Conservation (phyloP, 1,140 invertebrate genomes). For the Nasonia giraulti region DNA sequence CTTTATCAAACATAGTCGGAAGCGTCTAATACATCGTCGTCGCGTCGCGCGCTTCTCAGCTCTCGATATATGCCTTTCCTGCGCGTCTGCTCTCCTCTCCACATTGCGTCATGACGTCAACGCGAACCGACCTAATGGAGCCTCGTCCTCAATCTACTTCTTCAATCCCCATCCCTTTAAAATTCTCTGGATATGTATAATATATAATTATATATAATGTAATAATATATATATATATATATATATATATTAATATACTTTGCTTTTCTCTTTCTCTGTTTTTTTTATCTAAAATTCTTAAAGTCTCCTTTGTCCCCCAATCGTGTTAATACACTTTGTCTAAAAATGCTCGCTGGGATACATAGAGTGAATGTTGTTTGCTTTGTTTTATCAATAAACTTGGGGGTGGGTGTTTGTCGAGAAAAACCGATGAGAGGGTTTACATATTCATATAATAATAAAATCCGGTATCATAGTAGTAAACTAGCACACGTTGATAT, state of each 20-base stretch:
- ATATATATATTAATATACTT: constrained; percentile 5
- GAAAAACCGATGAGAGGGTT: background rate
- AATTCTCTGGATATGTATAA: constrained; percentile 27
- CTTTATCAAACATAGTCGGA: background rate
- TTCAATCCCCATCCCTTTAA: constrained; percentile 6
- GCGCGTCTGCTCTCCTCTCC: background rate
- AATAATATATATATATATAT: constrained; percentile 17
- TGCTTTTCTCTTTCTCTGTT: background rate
- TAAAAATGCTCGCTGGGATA: constrained; percentile 5
- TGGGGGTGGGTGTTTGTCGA: background rate
- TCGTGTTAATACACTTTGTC: background rate
- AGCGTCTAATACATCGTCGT: constrained; percentile 2
- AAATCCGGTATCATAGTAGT: background rate
- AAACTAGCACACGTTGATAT: background rate
- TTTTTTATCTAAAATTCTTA: constrained; percentile 22
- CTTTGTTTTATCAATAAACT: too few relatives aligned
- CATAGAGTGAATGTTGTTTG: too few relatives aligned
- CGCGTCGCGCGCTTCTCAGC: background rate
- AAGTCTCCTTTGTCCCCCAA: background rate
- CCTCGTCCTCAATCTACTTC: background rate
- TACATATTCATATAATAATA: background rate
- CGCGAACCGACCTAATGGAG: constrained; percentile 20
- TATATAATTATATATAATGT: background rate
- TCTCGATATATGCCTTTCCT: background rate
- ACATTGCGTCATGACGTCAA: background rate